phyloP scores from a whole-genome alignment of 2,888 invertebrate species.

The Carpatolechia fugitivella region DNA sequence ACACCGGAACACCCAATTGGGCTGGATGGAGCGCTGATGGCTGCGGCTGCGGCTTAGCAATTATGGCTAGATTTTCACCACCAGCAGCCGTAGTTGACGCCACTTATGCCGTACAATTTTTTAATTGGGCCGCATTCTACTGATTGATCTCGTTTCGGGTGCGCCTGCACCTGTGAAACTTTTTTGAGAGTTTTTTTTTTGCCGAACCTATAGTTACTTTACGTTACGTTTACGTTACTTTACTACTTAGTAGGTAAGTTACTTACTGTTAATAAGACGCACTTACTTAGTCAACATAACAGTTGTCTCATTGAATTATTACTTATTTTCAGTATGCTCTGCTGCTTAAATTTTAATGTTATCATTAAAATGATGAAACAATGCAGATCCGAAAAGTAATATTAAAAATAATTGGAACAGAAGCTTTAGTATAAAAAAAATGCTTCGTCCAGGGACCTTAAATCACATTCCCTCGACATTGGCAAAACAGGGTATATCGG shows the following conservation, averaged over 20 bases:
- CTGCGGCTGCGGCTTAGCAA: constrained; percentile 35
- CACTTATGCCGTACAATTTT: constrained; percentile 53
- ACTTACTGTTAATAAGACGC: too few species aligned
- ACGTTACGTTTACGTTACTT: too few species aligned
- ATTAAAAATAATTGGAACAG: constrained; percentile 17
- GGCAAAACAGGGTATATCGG: neutral
- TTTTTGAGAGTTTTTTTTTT: neutral
- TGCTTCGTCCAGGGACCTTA: constrained; percentile 4
- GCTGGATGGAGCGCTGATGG: neutral
- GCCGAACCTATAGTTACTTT: too few species aligned
- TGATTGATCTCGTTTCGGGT: constrained; percentile 33
- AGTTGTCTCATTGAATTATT: too few species aligned
- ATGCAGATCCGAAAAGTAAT: neutral
- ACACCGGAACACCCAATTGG: neutral
- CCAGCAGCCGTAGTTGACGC: constrained; percentile 26
- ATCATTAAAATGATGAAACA: neutral
- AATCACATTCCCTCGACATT: neutral
- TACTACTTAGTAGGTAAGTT: too few species aligned
- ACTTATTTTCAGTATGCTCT: too few species aligned
- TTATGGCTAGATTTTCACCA: constrained; percentile 44
- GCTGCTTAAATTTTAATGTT: neutral
- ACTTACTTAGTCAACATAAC: neutral
- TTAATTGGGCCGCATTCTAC: constrained; percentile 65
- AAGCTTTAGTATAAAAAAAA: constrained; percentile 3
- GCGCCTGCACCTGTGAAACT: constrained; percentile 14